Base-by-base conservation (phyloP, 2,113 vertebrate genomes). In the Paraplagusia blochii region DNA sequence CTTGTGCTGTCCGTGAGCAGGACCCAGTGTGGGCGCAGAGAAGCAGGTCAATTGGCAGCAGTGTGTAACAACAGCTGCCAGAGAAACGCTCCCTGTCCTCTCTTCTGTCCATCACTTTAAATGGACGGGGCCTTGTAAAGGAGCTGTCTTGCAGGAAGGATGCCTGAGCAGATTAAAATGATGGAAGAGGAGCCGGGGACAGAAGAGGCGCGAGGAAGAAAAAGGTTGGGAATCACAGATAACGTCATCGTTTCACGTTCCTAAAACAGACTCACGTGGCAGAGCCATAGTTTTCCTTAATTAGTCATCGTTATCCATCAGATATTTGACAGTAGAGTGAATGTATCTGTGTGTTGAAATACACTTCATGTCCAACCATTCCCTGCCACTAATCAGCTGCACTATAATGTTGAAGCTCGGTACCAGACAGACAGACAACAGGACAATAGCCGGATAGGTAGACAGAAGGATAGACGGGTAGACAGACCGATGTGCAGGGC, bases 31-130 rank as follows among this genome's bases (percentile, higher is more conserved):
- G 56, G 54, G 22, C 48, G 53, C 57, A 49, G 48, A 59, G 56
- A 74, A 80, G 60, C 54, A 1, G 74, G 77, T 80, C 77, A 78
- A 74, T 66, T 34, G 66, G 63, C 75, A 47, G 53, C 61, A 67
- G 61, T 44, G 68, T 55, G 51, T 66, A 53, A 61, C 53, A 58
- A 66, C 76, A 58, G 69, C 76, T 77, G 76, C 74, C 76, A 66
- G 43, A 76, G 66, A 53, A 66, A 45, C 7, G n/a, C 52, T 7
- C 51, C 9, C 29, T 53, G 48, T 67, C 67, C 35, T 71, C 76
- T 65, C 55, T 69, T 66, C 72, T 53, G 74, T 59, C 69, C 63
- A 63, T 80, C 77, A 77, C 57, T 44, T 44, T 70, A 73, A 73
- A 67, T 58, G 19, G 34, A 18, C 57, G 34, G 46, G 50, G 45